Evolutionary conservation across 2,797 vertebrate genomes (phyloP).

Genomic region (Rhynchonycteris naso): DNA sequence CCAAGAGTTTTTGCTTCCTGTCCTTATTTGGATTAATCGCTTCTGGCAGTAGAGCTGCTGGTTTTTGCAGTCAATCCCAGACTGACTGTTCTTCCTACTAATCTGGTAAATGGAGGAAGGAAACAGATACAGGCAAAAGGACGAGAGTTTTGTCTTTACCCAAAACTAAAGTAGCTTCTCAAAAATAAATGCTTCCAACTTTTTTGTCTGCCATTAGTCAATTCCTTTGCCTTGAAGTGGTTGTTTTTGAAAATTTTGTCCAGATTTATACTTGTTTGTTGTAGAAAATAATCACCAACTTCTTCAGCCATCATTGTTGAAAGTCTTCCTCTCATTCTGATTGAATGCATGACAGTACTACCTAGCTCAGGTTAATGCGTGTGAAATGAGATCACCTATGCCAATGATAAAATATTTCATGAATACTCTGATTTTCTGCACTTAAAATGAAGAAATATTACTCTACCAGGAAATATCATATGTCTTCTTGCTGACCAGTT

Average conservation of each 20-base stretch:
- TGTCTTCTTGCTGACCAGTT: neutral
- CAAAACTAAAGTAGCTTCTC: neutral
- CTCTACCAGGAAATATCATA: neutral
- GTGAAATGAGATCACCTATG: neutral
- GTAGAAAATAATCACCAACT: neutral
- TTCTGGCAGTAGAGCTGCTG: conserved; percentile 25
- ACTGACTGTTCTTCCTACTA: neutral
- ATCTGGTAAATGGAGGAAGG: neutral
- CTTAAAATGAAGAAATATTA: neutral
- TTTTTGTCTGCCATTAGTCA: neutral
- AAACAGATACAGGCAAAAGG: neutral
- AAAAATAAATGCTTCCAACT: neutral
- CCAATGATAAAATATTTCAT: neutral
- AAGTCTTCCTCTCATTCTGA: neutral
- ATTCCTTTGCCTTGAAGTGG: neutral
- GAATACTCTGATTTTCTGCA: neutral
- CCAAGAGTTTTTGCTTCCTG: neutral
- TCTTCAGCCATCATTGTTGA: neutral
- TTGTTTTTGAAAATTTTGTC: neutral
- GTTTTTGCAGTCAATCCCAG: neutral
- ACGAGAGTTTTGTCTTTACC: neutral
- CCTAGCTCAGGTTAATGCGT: neutral
- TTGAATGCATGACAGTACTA: neutral
- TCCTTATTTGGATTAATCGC: conserved; percentile 4
- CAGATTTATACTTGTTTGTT: neutral